Evolutionary conservation across 1,140 invertebrate species (phyloP), one percentile per base, ranked within the genome.

Genomic region (Zaprionus inermis): DNA sequence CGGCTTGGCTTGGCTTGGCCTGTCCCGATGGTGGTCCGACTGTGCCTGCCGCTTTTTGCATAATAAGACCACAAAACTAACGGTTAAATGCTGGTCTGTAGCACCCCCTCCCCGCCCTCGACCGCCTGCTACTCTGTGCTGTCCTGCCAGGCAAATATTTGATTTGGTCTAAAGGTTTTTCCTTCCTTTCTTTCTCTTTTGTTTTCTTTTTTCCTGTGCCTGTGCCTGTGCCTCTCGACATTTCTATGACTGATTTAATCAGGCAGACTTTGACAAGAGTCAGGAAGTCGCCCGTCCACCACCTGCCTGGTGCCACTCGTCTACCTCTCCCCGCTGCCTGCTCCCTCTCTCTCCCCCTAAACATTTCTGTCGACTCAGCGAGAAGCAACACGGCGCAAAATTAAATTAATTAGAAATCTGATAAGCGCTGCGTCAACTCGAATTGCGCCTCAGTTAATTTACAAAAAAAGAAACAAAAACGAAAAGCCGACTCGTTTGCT

Each of bases 181-280:
- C 60, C 36, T 41, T 14, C 38, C 34, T 57, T 59, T 36, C 55
- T 57, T 16, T 34, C 59, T 20, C 20, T 46, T 68, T 56, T 57
- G 28, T 70, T 41, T 77, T 52, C 61, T 54, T 58, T 44, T 65
- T 60, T 58, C n/a, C n/a, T n/a, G n/a, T n/a, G n/a, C n/a, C n/a
- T n/a, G n/a, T 76, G 61, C 52, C 67, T 75, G 3, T 28, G 3
- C 24, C 67, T 75, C 55, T 80, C 78, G 74, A 80, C 81, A 80
- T 85, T 90, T 89, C 85, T 90, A 89, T 89, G 85, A 89, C 84
- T 89, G 84, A 89, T 89, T 89, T 89, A 89, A 89, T 89, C 84
- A 89, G 85, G 85, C 85, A 84, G 83, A 89, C 85, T 89, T 90
- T 89, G 85, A 89, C 84, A 90, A 89, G 84, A 89, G 84, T 80